Conservation (phyloP, 2,888 invertebrate genomes). For the Rotaria sp. region DNA sequence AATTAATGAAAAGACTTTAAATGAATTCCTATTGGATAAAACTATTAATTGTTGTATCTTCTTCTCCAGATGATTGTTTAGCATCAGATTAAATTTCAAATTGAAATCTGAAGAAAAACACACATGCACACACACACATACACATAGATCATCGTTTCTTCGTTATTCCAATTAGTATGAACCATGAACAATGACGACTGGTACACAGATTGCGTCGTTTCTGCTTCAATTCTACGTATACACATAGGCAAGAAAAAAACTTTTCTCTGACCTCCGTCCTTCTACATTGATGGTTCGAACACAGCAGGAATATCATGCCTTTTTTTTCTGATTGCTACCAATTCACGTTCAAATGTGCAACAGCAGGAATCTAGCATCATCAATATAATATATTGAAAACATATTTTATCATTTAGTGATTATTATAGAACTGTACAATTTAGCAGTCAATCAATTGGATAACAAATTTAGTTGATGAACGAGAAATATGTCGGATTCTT, state of each 20-base stretch:
- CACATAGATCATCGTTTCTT: background rate
- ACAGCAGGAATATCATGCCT: background rate
- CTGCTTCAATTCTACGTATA: background rate
- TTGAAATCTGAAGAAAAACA: background rate
- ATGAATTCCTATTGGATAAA: background rate
- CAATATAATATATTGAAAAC: background rate
- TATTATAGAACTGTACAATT: background rate
- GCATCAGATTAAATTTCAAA: background rate
- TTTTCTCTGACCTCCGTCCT: background rate
- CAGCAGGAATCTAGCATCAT: background rate
- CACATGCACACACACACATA: background rate
- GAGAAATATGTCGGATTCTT: background rate
- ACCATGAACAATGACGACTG: background rate
- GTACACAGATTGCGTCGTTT: background rate
- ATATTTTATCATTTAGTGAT: conserved; percentile 13
- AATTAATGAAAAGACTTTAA: background rate
- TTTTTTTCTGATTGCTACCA: background rate
- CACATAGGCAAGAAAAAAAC: background rate
- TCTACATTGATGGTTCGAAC: background rate
- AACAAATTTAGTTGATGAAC: background rate
- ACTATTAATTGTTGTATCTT: background rate
- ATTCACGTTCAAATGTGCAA: background rate
- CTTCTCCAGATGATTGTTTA: background rate
- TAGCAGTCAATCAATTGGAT: background rate
- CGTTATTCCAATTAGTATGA: background rate